phyloP scores from a whole-genome alignment of 2,888 invertebrate genomes.

The Choristoneura rosaceana region DNA sequence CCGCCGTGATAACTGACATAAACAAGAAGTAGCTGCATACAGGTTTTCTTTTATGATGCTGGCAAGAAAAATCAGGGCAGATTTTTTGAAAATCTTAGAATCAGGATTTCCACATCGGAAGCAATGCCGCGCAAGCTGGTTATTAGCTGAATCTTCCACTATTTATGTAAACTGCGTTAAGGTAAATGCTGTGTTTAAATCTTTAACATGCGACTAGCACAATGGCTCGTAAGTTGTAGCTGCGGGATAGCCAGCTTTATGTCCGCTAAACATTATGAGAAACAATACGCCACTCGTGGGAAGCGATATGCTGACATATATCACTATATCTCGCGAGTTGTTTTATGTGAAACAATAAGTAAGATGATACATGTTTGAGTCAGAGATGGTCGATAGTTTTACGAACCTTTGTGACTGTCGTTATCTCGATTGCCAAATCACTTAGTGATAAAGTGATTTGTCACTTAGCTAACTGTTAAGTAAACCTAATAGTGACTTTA shows the following conservation, averaged over 20 bases:
- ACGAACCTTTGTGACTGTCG: too few relatives aligned
- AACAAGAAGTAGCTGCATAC: too few relatives aligned
- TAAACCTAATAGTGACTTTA: too few relatives aligned
- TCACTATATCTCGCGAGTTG: background rate
- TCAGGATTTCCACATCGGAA: too few relatives aligned
- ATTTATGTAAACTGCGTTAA: slow-evolving; percentile 14
- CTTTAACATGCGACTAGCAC: slow-evolving; percentile 8
- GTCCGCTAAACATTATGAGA: slow-evolving; percentile 18
- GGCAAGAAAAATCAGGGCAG: too few relatives aligned
- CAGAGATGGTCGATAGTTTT: background rate
- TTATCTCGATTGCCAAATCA: too few relatives aligned
- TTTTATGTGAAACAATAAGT: slow-evolving; percentile 21
- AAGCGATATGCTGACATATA: slow-evolving; percentile 15
- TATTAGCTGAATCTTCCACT: slow-evolving; percentile 16
- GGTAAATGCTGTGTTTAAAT: slow-evolving; percentile 32
- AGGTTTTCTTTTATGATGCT: too few relatives aligned
- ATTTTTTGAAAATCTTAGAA: too few relatives aligned
- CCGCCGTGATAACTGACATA: too few relatives aligned
- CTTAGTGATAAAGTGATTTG: too few relatives aligned
- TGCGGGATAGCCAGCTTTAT: slow-evolving; percentile 25
- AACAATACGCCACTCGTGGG: slow-evolving; percentile 27
- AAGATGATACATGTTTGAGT: slow-evolving; percentile 3
- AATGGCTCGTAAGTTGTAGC: slow-evolving; percentile 38
- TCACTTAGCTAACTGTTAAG: too few relatives aligned
- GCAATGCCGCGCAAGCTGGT: background rate